phyloP scores from a whole-genome alignment of 2,888 invertebrate genomes.

The Nysson spinosus region DNA sequence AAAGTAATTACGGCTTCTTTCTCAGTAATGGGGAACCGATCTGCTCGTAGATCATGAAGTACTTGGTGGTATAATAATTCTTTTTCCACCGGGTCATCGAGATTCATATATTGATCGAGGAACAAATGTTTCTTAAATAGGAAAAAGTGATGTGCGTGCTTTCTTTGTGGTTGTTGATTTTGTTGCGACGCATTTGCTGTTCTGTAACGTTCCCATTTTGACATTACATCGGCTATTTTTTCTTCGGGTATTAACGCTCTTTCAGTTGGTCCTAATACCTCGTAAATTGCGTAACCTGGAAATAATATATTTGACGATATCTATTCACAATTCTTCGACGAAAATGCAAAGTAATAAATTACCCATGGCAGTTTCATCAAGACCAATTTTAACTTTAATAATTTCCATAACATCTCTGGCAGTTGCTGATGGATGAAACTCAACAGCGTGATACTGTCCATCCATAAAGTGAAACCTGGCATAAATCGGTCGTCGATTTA shows the following conservation, averaged over 20 bases:
- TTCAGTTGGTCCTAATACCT: slow-evolving; percentile 92
- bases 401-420: slow-evolving; percentile 92
- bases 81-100: slow-evolving; percentile 93
- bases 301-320: too few relatives aligned
- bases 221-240: slow-evolving; percentile 95
- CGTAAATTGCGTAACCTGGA: slow-evolving; percentile 93
- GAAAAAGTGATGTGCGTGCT: slow-evolving; percentile 82
- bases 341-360: slow-evolving; percentile 41
- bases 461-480: slow-evolving; percentile 95
- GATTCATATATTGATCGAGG: slow-evolving; percentile 87
- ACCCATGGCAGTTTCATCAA: slow-evolving; percentile 87
- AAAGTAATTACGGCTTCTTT: slow-evolving; percentile 89
- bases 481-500: slow-evolving; percentile 93
- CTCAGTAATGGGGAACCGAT: slow-evolving; percentile 94
- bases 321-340: too few relatives aligned
- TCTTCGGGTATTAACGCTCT: slow-evolving; percentile 90
- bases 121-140: slow-evolving; percentile 91
- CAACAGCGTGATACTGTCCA: slow-evolving; percentile 95
- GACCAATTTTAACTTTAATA: slow-evolving; percentile 93
- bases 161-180: slow-evolving; percentile 76
- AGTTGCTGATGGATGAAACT: slow-evolving; percentile 96
- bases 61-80: slow-evolving; percentile 96
- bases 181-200: slow-evolving; percentile 81
- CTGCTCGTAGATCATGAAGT: slow-evolving; percentile 91
- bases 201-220: slow-evolving; percentile 95